Evolutionary conservation across 2,888 invertebrate genomes (phyloP), one percentile per base, ranked within the genome.

Genomic region (Pegoplata infirma): DNA sequence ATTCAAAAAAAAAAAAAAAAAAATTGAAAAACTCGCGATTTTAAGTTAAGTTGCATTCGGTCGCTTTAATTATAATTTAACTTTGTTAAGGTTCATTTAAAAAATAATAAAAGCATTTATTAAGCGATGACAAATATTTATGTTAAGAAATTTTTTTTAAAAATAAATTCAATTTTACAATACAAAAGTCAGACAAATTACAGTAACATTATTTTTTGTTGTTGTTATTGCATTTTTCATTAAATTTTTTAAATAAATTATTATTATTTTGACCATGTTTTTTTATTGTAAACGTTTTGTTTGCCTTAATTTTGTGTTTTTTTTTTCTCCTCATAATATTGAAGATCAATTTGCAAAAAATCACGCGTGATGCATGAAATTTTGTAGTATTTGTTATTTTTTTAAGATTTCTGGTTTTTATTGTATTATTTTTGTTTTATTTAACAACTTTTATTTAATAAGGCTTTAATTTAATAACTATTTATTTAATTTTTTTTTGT

Each of bases 101-200:
- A 21, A 64, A 49, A n/a, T 51, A 16, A 19, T 47, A 16, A 17
- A 7, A 16, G 8, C 3, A 16, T 36, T 36, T 8, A 25, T 40
- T n/a, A n/a, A 40, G 17, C 25, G 23, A 19, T 47, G 47, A 63
- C 19, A 28, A 63, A 63, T 47, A 28, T 49, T 63, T 19, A 47
- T 47, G 61, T 32, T 63, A n/a, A 17, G n/a, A 63, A 47, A 63
- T 63, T 63, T 32, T n/a, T n/a, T n/a, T 23, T 59, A 59, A 59
- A 59, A 44, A 46, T 59, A 47, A n/a, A n/a, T n/a, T 40, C n/a
- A 25, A 25, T 36, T 47, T 19, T 19, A 17, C 19, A 0, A 5
- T 53, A 5, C n/a, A n/a, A 56, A 40, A 40, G 19, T 4, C 40
- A 56, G 21, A 40, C 56, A n/a, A 12, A 19, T 19, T 17, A 21